Percentiles rank a stretch among this genome's conserved stretches.
phyloP scores from a whole-genome alignment of 2,797 vertebrate species.

The Sebastes itinus region DNA sequence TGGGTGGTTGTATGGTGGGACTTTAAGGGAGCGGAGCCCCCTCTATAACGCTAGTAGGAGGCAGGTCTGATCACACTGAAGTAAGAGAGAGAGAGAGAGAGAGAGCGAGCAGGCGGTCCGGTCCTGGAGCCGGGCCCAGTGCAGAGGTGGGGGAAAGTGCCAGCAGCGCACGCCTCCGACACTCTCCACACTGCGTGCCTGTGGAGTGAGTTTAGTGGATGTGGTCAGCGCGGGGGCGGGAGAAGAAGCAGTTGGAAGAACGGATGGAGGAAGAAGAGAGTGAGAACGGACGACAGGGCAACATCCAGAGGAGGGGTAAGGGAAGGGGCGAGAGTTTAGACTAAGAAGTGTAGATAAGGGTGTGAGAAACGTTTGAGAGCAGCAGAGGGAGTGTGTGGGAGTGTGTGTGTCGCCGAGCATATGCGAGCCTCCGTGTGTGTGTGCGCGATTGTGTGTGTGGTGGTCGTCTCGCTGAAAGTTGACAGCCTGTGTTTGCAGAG shows the following conservation, averaged over 20 bases:
- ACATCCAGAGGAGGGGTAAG: slow-evolving; percentile 58
- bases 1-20: slow-evolving; percentile 49
- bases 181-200: slow-evolving; percentile 80
- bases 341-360: slow-evolving; percentile 51
- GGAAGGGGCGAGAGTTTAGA: slow-evolving; percentile 51
- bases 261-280: slow-evolving; percentile 55
- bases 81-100: slow-evolving; percentile 48
- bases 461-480: slow-evolving; percentile 62
- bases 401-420: slow-evolving; percentile 33
- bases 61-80: slow-evolving; percentile 64
- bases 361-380: slow-evolving; percentile 58
- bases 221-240: slow-evolving; percentile 80
- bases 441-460: slow-evolving; percentile 54
- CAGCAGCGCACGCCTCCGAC: slow-evolving; percentile 84
- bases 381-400: slow-evolving; percentile 55
- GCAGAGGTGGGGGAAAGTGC: slow-evolving; percentile 81
- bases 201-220: slow-evolving; percentile 83
- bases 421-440: slow-evolving; percentile 1
- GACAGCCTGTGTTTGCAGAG: slow-evolving; percentile 77
- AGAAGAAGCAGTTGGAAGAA: slow-evolving; percentile 53
- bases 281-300: slow-evolving; percentile 43
- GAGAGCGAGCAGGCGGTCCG: slow-evolving; percentile 64
- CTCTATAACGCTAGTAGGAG: slow-evolving; percentile 38
- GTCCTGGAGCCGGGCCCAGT: slow-evolving; percentile 72
- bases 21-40: slow-evolving; percentile 7